A percentile compares a stretch with the other conserved stretches of the same genome.
phyloP scores from a whole-genome alignment of 2,797 vertebrate genomes.

The Taeniopygia guttata region DNA sequence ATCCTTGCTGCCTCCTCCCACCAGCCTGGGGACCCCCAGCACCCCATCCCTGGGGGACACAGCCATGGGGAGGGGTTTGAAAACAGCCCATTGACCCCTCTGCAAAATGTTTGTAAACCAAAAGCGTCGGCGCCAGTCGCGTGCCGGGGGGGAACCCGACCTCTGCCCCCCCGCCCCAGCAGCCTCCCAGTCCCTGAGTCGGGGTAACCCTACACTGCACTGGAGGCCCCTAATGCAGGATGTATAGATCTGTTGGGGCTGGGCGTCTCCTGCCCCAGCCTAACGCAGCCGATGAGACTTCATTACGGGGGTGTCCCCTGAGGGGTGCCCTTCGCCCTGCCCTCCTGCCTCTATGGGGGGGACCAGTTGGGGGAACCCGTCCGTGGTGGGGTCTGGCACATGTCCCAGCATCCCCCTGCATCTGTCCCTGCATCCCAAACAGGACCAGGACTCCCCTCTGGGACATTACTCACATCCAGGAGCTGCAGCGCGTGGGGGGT shows the following conservation, averaged over 20 bases:
- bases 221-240: constrained; percentile 73
- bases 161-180: neutral
- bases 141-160: neutral
- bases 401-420: neutral
- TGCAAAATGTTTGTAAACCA: constrained; percentile 79
- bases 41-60: neutral
- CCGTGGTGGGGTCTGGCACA: accelerated
- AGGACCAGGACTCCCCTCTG: neutral
- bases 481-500: accelerated
- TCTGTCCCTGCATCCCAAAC: neutral
- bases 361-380: neutral
- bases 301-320: constrained; percentile 53
- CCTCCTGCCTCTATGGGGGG: neutral
- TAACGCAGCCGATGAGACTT: constrained; percentile 58
- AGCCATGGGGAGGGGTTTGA: constrained; percentile 6
- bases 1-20: neutral
- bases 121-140: constrained; percentile 67
- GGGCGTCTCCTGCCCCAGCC: constrained; percentile 28
- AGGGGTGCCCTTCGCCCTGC: neutral
- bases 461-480: neutral
- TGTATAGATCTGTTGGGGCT: constrained; percentile 78
- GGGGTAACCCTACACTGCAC: constrained; percentile 69
- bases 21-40: neutral
- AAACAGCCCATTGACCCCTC: constrained; percentile 57
- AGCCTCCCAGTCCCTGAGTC: constrained; percentile 2